A percentile compares a stretch with the other conserved stretches of the same genome.
Conservation (phyloP, 2,797 vertebrate species). For the Poecilia wingei region DNA sequence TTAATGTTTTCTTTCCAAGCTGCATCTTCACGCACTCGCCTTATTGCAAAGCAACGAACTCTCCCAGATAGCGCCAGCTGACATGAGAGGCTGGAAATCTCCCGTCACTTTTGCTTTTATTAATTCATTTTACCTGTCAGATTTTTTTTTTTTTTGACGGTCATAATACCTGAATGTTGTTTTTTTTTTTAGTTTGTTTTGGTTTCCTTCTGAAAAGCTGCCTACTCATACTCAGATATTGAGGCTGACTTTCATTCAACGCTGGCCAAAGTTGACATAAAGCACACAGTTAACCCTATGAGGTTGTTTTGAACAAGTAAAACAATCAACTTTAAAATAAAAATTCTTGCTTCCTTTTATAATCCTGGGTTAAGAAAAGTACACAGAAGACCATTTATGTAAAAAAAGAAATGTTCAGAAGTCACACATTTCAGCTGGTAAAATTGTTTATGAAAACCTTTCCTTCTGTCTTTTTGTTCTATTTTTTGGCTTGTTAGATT, state of each 20-base stretch:
- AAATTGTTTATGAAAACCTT: background rate
- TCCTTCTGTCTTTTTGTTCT: background rate
- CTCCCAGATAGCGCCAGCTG: slow-evolving; percentile 37
- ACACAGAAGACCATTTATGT: background rate
- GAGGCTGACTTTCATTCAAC: background rate
- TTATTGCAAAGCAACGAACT: slow-evolving; percentile 49
- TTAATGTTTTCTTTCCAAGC: slow-evolving; percentile 22
- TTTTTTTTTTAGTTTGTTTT: background rate
- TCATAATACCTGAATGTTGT: background rate
- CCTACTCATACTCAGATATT: background rate
- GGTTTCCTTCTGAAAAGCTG: background rate
- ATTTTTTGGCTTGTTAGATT: background rate
- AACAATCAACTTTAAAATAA: background rate
- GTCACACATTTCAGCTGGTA: background rate
- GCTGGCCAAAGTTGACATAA: background rate
- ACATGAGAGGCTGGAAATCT: slow-evolving; percentile 32
- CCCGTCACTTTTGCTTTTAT: background rate
- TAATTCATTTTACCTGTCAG: background rate
- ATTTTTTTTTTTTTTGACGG: background rate
- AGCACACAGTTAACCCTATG: background rate
- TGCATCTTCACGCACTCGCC: slow-evolving; percentile 55
- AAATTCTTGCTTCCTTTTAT: background rate
- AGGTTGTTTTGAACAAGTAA: background rate
- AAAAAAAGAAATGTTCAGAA: background rate
- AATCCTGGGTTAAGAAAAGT: background rate